Evolutionary conservation across 2,113 vertebrate genomes (phyloP), one percentile per base, ranked within the genome.

Genomic region (Xiphorhynchus elegans): DNA sequence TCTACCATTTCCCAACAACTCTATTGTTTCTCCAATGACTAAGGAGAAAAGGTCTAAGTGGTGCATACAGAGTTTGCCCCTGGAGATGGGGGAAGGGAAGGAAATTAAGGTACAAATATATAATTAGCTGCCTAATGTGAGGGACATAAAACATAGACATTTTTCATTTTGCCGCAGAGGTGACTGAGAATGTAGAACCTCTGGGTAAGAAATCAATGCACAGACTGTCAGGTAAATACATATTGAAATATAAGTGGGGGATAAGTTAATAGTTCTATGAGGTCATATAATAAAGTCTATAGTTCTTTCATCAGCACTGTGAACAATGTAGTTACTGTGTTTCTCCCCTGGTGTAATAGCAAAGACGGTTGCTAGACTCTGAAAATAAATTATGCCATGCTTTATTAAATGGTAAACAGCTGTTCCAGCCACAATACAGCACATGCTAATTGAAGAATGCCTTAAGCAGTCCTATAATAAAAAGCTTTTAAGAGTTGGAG

Each of bases 351-450:
- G 93, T 95, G 69, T 70, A 97, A 96, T 75, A 91, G 78, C 87
- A 84, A 75, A 96, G 97, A 91, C 13, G 44, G 76, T 90, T 93
- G 52, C 68, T 95, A 94, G 93, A 96, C 95, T 87, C 93, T 58
- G 93, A 93, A 96, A 97, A 97, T 97, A 97, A 97, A 97, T 97
- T 97, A 97, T 97, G 97, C 97, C 96, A 97, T 97, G 95, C 97
- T 97, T 97, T 98, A 98, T 98, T 98, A 98, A 98, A 99, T 98
- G 98, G 98, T 97, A 98, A 97, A 97, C 97, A 98, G 97, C 97
- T 97, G 96, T 98, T 98, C 97, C 86, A 98, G 98, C 96, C 97
- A 97, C 96, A 98, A 97, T 97, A 98, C 95, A 97, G 89, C 92
- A 95, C 96, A 96, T 95, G 89, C 97, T 98, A 98, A 98, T 98